Percentiles rank a stretch among this genome's conserved stretches.
phyloP scores from a whole-genome alignment of 2,797 vertebrate genomes.

The Macroramphosus scolopax region DNA sequence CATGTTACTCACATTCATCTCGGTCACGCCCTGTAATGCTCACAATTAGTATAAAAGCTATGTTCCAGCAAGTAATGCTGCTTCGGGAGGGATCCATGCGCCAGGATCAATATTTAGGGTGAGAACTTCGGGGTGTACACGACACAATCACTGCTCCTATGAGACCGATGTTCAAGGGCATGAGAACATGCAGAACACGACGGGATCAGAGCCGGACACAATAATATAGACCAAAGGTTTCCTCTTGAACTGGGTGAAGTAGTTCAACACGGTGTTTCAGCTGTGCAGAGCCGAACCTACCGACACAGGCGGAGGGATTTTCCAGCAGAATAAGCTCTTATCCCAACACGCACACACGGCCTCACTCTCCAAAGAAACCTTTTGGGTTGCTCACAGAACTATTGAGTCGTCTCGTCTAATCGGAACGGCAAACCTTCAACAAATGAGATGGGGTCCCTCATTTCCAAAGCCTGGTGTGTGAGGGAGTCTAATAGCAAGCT shows the following conservation, averaged over 20 bases:
- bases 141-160: not conserved
- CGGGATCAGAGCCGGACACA: conserved; percentile 26
- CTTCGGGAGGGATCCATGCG: too few species aligned
- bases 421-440: too few species aligned
- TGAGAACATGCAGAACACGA: not conserved
- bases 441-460: not conserved
- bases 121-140: too few species aligned
- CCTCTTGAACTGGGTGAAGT: conserved; percentile 29
- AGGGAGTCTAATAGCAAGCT: too few species aligned
- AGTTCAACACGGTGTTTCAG: conserved; percentile 48
- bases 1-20: too few species aligned
- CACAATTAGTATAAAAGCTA: conserved; percentile 17
- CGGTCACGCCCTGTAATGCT: too few species aligned
- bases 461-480: conserved; percentile 8
- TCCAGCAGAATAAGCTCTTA: conserved; percentile 42
- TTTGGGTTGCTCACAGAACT: conserved; percentile 17
- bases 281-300: conserved; percentile 51
- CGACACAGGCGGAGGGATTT: conserved; percentile 48
- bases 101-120: too few species aligned
- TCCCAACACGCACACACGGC: conserved; percentile 26
- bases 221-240: conserved; percentile 28
- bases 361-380: conserved; percentile 15
- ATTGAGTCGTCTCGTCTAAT: conserved; percentile 27
- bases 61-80: too few species aligned
- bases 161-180: conserved; percentile 8